phyloP scores from a whole-genome alignment of 92 coral and sea anemone species.

The Porites divaricata region DNA sequence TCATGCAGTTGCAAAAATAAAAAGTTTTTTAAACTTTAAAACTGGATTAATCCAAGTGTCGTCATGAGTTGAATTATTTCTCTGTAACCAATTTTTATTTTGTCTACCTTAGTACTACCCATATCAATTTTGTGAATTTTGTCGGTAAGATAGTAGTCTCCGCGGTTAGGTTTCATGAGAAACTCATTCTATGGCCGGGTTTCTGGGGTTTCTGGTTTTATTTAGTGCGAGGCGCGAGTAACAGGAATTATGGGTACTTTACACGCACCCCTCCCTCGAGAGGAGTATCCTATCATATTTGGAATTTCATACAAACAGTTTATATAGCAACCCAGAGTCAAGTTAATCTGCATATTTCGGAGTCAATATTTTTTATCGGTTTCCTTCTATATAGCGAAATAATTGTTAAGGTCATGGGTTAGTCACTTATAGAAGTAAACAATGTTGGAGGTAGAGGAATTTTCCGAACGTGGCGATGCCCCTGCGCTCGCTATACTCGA shows the following conservation, averaged over 20 bases:
- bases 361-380: conserved; percentile 12
- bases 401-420: conserved; percentile 30
- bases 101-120: no score
- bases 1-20: no score
- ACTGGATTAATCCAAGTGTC: no score
- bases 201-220: no score
- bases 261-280: conserved; percentile 34
- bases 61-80: no score
- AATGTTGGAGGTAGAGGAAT: conserved; percentile 49
- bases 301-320: conserved; percentile 28
- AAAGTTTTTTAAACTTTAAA: no score
- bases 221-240: no score
- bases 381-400: not conserved
- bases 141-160: no score
- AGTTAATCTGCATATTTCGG: conserved; percentile 22
- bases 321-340: conserved; percentile 32
- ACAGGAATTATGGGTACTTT: conserved; percentile 3
- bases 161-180: no score
- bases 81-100: no score
- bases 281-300: not conserved
- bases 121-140: no score
- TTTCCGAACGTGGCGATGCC: conserved; percentile 82
- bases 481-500: conserved; percentile 91
- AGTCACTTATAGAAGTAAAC: not conserved
- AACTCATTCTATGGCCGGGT: no score